These are phyloP conservation scores for Euclidia mi DNA, from an alignment of 2,888 invertebrate genomes.

Conservation along the genomic window DNA sequence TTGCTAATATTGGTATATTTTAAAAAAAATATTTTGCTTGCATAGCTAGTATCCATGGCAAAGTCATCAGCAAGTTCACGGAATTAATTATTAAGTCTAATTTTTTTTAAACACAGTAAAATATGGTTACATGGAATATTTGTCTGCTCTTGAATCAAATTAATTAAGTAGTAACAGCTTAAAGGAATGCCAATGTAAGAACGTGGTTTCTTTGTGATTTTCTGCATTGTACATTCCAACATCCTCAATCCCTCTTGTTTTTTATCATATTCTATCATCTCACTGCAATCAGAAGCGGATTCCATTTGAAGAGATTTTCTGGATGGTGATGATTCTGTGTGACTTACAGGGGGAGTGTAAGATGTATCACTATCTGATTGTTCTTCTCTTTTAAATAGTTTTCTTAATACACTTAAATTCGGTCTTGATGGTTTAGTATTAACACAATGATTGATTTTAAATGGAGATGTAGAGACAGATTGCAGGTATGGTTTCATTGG, in stretches of 20 bases:
- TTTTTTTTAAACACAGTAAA: constrained; percentile 32
- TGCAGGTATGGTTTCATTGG: too few species aligned
- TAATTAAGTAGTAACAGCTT: constrained; percentile 16
- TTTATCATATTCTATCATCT: constrained; percentile 27
- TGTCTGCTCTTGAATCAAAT: constrained; percentile 15
- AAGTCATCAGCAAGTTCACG: constrained; percentile 50
- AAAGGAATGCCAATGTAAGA: constrained; percentile 17
- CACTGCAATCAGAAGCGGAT: constrained; percentile 41
- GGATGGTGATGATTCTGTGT: constrained; percentile 19
- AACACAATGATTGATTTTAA: too few species aligned
- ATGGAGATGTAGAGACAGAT: too few species aligned
- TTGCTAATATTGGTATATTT: background rate
- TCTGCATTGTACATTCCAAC: constrained; percentile 2
- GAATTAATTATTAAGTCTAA: constrained; percentile 43
- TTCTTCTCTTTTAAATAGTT: constrained; percentile 6
- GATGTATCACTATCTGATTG: constrained; percentile 37
- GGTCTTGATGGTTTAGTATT: background rate
- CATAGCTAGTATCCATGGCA: constrained; percentile 27
- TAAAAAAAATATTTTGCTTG: constrained; percentile 7
- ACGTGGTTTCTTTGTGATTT: constrained; percentile 2
- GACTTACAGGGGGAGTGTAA: constrained; percentile 18
- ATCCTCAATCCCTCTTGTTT: constrained; percentile 8
- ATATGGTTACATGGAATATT: constrained; percentile 6
- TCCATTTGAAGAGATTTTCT: constrained; percentile 30
- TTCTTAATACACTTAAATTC: too few species aligned